Base-by-base conservation (phyloP, 2,888 invertebrate species). In the Ormyrus nitidulus region DNA sequence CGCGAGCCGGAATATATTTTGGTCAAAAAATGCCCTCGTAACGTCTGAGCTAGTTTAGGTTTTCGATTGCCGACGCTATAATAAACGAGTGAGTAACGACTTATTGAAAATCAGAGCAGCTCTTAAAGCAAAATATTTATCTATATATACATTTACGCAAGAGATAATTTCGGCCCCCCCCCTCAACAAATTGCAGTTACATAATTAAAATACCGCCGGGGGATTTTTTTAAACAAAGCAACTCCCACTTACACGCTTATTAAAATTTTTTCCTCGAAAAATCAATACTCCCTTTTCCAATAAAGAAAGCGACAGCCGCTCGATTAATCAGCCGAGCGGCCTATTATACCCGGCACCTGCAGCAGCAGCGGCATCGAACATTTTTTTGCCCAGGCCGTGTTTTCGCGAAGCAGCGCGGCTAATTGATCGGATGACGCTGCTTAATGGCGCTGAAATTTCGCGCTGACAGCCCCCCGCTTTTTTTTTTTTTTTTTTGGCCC, bases 401-500 rank as follows among this genome's bases (percentile, higher is more conserved):
- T 66, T 49, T 65, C 66, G 70, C 70, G 65, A 58, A 65, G 58
- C 5, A 34, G 34, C 19, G 34, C 19, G 76, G 77, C 80, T 80
- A 80, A 80, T 80, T 80, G 80, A 80, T 80, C 80, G 77, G 80
- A 77, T 77, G 77, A 80, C 77, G 77, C 68, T 73, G 73, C 73
- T 73, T 69, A 71, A 77, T 77, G 59, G 77, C 62, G 62, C 72
- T 75, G 75, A 70, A 75, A 75, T 75, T 79, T 71, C 13, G 48
- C 72, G 53, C 72, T 54, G 58, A 48, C 71, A 44, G 53, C 53
- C 53, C 34, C 34, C 8, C 51, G 34, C 13, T 46, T 59, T 56
- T 49, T 51, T 75, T 59, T 58, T 46, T 59, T 56, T 49, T 51
- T 44, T 71, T 13, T 19, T 58, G 54, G 10, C 13, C 34, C 34